These are phyloP conservation scores for Danio tinwini DNA, from an alignment of 2,797 vertebrate species.

Conservation along the genomic window DNA sequence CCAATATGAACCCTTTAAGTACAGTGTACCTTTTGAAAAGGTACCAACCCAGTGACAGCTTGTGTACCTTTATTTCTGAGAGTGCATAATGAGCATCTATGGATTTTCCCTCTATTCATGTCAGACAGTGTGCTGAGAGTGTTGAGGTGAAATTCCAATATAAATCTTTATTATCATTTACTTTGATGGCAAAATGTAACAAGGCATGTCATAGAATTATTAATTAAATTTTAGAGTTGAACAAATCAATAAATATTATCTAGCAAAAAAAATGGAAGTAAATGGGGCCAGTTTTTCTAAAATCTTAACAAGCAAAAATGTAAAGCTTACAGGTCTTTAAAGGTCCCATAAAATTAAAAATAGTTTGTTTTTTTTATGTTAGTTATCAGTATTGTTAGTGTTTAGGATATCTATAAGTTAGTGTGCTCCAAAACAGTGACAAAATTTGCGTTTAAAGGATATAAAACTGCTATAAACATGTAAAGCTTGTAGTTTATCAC, in stretches of 20 bases:
- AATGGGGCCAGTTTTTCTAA: neutral
- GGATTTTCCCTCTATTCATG: neutral
- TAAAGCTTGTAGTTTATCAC: no score
- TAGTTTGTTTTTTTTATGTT: no score
- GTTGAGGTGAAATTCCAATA: neutral
- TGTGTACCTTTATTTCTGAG: no score
- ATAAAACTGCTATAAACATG: no score
- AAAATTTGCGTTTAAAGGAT: no score
- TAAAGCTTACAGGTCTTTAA: neutral
- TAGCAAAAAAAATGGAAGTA: neutral
- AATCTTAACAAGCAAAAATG: neutral
- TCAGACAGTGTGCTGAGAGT: neutral
- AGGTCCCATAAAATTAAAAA: no score
- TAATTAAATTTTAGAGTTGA: neutral
- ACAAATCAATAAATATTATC: neutral
- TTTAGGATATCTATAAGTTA: no score
- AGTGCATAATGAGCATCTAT: slow-evolving; percentile 19
- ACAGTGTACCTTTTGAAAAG: no score
- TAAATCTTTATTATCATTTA: neutral
- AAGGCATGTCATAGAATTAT: neutral
- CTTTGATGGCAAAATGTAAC: neutral
- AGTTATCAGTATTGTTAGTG: no score
- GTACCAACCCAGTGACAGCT: no score
- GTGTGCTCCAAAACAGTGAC: no score
- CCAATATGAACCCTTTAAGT: no score